These are phyloP conservation scores for Lerema accius DNA, from an alignment of 1,140 invertebrate genomes.

Conservation along the genomic window DNA sequence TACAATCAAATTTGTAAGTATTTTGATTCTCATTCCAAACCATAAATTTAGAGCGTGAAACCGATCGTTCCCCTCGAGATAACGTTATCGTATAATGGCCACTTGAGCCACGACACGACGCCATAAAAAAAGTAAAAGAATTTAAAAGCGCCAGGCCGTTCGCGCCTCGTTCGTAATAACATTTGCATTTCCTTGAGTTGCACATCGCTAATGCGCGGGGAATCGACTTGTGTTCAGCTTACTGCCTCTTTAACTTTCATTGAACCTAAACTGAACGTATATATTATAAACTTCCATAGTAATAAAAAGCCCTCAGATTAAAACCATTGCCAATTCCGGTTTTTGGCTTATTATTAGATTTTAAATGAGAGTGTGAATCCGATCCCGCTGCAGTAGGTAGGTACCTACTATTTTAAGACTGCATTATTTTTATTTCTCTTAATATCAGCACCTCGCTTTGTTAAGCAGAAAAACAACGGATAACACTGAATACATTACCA, in stretches of 20 bases:
- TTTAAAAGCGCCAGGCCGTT: conserved; percentile 59
- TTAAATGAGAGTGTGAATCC: background rate
- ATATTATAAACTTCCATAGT: background rate
- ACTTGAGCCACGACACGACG: conserved; percentile 52
- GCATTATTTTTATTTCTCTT: background rate
- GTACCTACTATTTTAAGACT: too few species aligned
- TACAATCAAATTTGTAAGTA: conserved; percentile 12
- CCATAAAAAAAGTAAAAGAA: conserved; percentile 56
- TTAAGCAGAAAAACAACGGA: background rate
- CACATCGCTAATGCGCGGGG: conserved; percentile 28
- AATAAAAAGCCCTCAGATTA: background rate
- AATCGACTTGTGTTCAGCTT: conserved; percentile 26
- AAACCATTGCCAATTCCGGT: conserved; percentile 4
- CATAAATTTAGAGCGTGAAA: conserved; percentile 62
- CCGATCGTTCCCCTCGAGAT: conserved; percentile 58
- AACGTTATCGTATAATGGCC: conserved; percentile 72
- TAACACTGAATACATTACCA: background rate
- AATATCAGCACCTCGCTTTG: background rate
- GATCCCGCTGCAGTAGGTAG: too few species aligned
- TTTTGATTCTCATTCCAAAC: conserved; percentile 18
- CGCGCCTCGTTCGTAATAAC: conserved; percentile 60
- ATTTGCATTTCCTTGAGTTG: conserved; percentile 58
- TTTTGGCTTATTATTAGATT: too few species aligned
- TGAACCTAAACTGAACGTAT: conserved; percentile 13
- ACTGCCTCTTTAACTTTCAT: conserved; percentile 19